Percentiles rank a stretch among this genome's conserved stretches.
phyloP scores from a whole-genome alignment of 2,797 vertebrate genomes.

The Sebastes jordani region DNA sequence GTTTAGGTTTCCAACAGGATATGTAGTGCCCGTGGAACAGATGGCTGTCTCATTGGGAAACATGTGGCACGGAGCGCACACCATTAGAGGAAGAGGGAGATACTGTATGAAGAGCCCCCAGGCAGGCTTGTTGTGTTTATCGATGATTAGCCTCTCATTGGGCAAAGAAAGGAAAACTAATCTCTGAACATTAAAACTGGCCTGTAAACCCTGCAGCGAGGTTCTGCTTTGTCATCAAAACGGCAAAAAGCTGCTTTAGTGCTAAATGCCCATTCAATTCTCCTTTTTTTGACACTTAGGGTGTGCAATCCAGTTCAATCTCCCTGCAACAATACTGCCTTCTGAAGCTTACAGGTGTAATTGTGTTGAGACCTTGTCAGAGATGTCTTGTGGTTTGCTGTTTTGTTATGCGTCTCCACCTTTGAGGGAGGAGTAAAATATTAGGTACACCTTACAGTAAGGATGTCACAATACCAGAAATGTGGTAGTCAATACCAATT shows the following conservation, averaged over 20 bases:
- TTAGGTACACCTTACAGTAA: too few relatives aligned
- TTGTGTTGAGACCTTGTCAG: neutral
- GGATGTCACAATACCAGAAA: too few relatives aligned
- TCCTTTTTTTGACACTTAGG: conserved; percentile 22
- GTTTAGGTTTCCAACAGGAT: neutral
- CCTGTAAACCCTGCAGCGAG: conserved; percentile 49
- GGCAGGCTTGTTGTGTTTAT: conserved; percentile 65
- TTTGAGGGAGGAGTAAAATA: neutral
- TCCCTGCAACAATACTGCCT: neutral
- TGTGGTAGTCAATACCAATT: too few relatives aligned
- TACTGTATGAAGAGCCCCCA: conserved; percentile 23
- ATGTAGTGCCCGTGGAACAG: conserved; percentile 37
- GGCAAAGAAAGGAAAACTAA: conserved; percentile 41
- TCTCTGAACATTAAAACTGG: conserved; percentile 27
- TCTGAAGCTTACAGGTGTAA: neutral
- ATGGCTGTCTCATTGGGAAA: conserved; percentile 55
- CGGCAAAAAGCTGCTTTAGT: conserved; percentile 19
- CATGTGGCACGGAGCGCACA: conserved; percentile 18
- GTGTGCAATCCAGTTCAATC: conserved; percentile 6
- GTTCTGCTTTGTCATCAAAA: conserved; percentile 54
- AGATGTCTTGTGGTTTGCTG: neutral
- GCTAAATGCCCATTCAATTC: conserved; percentile 18
- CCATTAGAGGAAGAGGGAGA: conserved; percentile 20
- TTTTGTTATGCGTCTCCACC: neutral
- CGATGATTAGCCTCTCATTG: conserved; percentile 63